A percentile compares a stretch with the other conserved stretches of the same genome.
Evolutionary conservation across 2,888 invertebrate genomes (phyloP).

Genomic region (Drosophila sordidula): DNA sequence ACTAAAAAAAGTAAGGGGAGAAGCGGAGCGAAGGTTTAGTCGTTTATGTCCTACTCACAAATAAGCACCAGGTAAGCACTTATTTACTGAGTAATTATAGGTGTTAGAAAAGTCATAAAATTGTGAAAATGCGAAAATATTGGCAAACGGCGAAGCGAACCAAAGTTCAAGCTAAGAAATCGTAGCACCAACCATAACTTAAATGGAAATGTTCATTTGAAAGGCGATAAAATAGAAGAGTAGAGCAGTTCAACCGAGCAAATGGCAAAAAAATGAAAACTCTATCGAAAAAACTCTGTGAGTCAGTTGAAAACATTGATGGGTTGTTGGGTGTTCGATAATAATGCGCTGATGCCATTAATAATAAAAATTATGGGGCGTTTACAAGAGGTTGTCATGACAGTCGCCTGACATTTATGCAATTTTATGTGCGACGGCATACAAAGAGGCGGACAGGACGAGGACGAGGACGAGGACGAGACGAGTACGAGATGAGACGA

Average conservation of each 20-base stretch:
- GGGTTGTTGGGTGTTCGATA: constrained; percentile 43
- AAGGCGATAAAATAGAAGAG: neutral
- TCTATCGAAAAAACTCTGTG: constrained; percentile 10
- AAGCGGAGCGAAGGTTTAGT: no score
- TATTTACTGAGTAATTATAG: neutral
- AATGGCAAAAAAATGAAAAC: constrained; percentile 2
- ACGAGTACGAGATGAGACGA: constrained; percentile 17
- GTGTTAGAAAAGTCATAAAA: neutral
- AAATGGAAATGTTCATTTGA: constrained; percentile 5
- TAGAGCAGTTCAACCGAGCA: neutral
- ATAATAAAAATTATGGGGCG: constrained; percentile 79
- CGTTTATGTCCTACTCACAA: no score
- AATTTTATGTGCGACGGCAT: constrained; percentile 63
- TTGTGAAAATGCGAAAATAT: neutral
- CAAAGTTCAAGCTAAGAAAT: neutral
- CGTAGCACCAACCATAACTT: neutral
- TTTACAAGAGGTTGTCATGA: constrained; percentile 79
- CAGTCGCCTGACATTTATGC: constrained; percentile 78
- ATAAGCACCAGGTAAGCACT: neutral
- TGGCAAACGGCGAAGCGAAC: neutral
- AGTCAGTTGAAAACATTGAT: constrained; percentile 29
- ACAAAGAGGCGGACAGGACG: constrained; percentile 41
- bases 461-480: constrained; percentile 7
- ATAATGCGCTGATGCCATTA: constrained; percentile 66
- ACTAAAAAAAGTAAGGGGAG: neutral